Evolutionary conservation across 2,113 vertebrate species (phyloP).

Genomic region (Otus sunia): DNA sequence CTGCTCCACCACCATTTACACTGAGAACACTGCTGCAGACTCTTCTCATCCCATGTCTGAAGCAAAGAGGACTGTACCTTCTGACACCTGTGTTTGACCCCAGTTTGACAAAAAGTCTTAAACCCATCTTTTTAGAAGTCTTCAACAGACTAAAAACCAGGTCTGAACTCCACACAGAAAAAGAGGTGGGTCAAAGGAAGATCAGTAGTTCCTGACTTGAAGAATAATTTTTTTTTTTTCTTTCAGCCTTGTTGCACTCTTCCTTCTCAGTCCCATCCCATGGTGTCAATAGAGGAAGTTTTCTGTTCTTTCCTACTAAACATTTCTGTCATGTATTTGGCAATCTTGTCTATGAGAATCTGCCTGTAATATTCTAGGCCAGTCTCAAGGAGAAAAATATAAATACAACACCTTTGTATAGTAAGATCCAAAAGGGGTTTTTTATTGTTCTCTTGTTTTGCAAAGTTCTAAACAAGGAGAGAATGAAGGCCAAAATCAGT

Average conservation of each 20-base stretch:
- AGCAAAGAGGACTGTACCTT: not conserved
- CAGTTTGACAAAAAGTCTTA: not conserved
- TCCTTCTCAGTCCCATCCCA: not conserved
- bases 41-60: not conserved
- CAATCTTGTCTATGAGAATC: not conserved
- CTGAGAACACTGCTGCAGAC: not conserved
- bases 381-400: not conserved
- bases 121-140: not conserved
- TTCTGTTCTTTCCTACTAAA: not conserved
- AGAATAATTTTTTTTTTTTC: not conserved
- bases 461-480: not conserved
- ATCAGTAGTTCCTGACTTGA: not conserved
- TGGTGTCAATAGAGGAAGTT: not conserved
- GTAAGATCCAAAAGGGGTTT: accelerated
- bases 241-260: not conserved
- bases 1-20: not conserved
- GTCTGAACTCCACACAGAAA: not conserved
- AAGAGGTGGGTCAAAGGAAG: not conserved
- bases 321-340: not conserved
- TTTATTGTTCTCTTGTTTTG: not conserved
- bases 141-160: not conserved
- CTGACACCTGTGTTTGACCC: not conserved
- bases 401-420: not conserved
- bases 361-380: not conserved
- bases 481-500: not conserved